phyloP scores from a whole-genome alignment of 2,797 vertebrate species.

The Tarsius wallacei region DNA sequence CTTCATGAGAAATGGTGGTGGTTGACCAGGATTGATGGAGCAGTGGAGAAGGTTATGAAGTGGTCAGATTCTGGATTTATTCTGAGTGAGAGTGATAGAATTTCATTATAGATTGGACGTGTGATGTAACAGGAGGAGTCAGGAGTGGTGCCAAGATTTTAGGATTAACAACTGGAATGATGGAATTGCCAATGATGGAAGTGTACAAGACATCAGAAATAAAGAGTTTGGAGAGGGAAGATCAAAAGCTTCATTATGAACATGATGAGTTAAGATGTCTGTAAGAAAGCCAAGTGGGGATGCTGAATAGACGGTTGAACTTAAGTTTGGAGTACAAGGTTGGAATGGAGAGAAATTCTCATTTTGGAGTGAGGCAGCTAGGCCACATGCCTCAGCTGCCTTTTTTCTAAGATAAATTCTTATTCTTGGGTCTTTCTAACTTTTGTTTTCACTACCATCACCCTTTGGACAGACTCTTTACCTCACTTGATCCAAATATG shows the following conservation, averaged over 20 bases:
- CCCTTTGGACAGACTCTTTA: neutral
- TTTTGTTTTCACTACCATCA: neutral
- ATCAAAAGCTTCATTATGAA: neutral
- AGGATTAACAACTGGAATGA: neutral
- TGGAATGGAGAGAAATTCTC: neutral
- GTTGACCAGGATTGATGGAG: neutral
- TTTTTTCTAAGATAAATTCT: neutral
- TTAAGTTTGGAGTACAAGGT: neutral
- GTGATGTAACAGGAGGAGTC: too few species aligned
- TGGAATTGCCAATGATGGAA: neutral
- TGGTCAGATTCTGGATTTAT: too few species aligned
- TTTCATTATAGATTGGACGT: neutral
- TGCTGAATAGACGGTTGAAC: neutral
- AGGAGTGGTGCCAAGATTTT: neutral
- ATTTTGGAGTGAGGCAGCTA: neutral
- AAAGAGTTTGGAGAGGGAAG: neutral
- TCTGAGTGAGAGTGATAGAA: neutral
- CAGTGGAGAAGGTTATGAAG: neutral
- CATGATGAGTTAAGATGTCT: neutral
- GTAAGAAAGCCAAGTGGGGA: neutral
- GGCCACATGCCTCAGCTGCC: neutral
- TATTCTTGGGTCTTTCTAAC: neutral
- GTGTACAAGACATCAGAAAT: too few species aligned
- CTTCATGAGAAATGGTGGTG: neutral
- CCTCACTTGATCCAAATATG: neutral